phyloP scores from a whole-genome alignment of 2,888 invertebrate genomes.

The Thereva unica region DNA sequence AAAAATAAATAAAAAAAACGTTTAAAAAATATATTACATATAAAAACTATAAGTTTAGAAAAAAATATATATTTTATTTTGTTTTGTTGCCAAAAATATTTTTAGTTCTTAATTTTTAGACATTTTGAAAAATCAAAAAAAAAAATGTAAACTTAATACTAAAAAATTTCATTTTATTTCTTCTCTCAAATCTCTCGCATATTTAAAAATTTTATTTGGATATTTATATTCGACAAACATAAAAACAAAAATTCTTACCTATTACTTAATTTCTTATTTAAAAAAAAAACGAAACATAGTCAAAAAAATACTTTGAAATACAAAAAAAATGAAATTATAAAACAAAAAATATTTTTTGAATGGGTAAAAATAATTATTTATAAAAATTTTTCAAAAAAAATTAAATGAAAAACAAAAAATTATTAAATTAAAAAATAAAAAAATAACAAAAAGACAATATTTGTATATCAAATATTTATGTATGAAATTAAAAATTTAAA shows the following conservation, averaged over 20 bases:
- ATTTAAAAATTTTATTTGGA: not conserved
- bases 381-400: constrained; percentile 16
- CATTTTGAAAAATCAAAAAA: not conserved
- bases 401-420: constrained; percentile 2
- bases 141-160: too few species aligned
- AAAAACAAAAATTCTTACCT: not conserved
- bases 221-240: not conserved
- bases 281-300: constrained; percentile 15
- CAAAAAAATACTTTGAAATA: constrained; percentile 3
- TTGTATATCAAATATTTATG: constrained; percentile 33
- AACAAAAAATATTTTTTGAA: constrained; percentile 14
- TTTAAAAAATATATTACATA: constrained; percentile 7
- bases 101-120: not conserved
- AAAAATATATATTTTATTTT: not conserved
- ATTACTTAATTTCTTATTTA: not conserved
- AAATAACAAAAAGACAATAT: constrained; percentile 27
- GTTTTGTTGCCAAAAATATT: not conserved
- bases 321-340: not conserved
- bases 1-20: constrained; percentile 2
- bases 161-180: not conserved
- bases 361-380: constrained; percentile 5
- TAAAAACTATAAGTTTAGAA: not conserved
- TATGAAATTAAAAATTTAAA: constrained; percentile 6
- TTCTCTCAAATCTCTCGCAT: not conserved
- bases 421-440: constrained; percentile 14